These are phyloP conservation scores for Biston betularia DNA, from an alignment of 2,888 invertebrate genomes.

Conservation along the genomic window DNA sequence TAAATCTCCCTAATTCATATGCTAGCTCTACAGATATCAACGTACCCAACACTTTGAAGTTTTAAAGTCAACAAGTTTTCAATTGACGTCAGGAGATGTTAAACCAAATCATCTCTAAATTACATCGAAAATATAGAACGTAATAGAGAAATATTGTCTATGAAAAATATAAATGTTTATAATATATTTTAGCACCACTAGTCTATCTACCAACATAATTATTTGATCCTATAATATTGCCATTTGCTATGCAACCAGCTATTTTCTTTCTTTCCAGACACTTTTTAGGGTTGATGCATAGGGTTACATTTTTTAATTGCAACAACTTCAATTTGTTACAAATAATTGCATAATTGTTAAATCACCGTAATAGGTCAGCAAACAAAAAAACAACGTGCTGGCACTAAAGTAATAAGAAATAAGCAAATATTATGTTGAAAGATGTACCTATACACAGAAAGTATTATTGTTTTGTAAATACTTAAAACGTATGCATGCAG, in stretches of 20 bases:
- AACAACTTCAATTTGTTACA: neutral
- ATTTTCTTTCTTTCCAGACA: slow-evolving; percentile 7
- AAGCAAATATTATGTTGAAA: slow-evolving; percentile 1
- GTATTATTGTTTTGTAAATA: slow-evolving; percentile 12
- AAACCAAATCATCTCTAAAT: slow-evolving; percentile 71
- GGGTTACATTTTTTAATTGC: neutral
- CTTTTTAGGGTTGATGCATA: neutral
- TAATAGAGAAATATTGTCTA: slow-evolving; percentile 66
- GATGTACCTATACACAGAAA: slow-evolving; percentile 4
- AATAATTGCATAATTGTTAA: neutral
- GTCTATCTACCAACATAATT: slow-evolving; percentile 49
- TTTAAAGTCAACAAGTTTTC: slow-evolving; percentile 58
- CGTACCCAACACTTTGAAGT: slow-evolving; percentile 5
- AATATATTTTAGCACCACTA: slow-evolving; percentile 79
- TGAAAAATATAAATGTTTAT: slow-evolving; percentile 70
- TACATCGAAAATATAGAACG: slow-evolving; percentile 70
- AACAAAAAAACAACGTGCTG: too few relatives aligned
- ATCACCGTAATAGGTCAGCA: too few relatives aligned
- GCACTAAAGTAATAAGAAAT: neutral
- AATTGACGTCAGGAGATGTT: slow-evolving; percentile 77
- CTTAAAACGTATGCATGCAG: slow-evolving; percentile 12
- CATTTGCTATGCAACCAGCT: slow-evolving; percentile 20
- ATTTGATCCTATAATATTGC: slow-evolving; percentile 33
- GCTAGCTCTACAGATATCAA: neutral
- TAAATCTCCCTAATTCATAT: too few relatives aligned